These are phyloP conservation scores for Patella depressa DNA, from an alignment of 2,888 invertebrate genomes.

Conservation along the genomic window DNA sequence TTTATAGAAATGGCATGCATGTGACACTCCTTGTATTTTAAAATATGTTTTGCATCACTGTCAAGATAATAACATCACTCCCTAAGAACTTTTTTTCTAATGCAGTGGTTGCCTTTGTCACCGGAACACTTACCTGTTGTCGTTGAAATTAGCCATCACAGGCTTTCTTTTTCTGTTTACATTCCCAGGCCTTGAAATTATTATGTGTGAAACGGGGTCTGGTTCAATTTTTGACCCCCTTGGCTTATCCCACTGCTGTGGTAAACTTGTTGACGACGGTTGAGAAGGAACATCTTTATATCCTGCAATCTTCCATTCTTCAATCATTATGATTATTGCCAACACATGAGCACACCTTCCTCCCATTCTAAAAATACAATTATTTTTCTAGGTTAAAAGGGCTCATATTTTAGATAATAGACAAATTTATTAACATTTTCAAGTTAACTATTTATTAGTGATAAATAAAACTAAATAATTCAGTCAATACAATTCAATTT, in stretches of 20 bases:
- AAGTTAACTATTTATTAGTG: too few relatives aligned
- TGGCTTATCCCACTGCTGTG: not conserved
- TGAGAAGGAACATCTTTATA: not conserved
- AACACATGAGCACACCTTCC: constrained; percentile 1
- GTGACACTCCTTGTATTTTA: too few relatives aligned
- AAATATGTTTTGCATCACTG: too few relatives aligned
- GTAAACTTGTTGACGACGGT: not conserved
- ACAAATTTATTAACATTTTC: too few relatives aligned
- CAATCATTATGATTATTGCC: not conserved
- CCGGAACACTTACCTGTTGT: not conserved
- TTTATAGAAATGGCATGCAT: too few relatives aligned
- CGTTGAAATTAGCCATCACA: not conserved
- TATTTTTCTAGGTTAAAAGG: not conserved
- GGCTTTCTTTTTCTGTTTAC: not conserved
- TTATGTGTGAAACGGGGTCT: not conserved
- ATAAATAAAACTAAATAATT: too few relatives aligned
- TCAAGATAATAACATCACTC: too few relatives aligned
- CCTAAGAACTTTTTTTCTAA: too few relatives aligned
- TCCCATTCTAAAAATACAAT: not conserved
- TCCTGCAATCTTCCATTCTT: not conserved
- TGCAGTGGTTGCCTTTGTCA: too few relatives aligned
- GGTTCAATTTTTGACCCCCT: not conserved
- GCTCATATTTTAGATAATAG: not conserved
- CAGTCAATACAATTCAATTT: too few relatives aligned
- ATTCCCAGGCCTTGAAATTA: not conserved